Conservation (phyloP, 2,888 invertebrate species). For the Seira sanloemensis region DNA sequence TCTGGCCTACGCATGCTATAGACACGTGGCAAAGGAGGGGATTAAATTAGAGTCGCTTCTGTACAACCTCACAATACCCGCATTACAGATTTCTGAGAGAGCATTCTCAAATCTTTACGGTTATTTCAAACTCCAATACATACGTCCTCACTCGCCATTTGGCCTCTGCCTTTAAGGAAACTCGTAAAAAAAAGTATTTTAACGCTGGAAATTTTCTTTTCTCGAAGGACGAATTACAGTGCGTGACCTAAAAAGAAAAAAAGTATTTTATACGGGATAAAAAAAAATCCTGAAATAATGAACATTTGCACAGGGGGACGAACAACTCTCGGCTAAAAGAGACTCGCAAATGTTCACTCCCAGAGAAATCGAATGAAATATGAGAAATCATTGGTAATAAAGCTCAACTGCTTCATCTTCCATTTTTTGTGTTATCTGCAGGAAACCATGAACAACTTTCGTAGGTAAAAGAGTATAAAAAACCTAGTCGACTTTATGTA, state of each 20-base stretch:
- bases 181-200: background rate
- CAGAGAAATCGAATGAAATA: slow-evolving; percentile 51
- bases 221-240: slow-evolving; percentile 1
- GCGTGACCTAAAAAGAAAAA: background rate
- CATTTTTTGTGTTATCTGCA: background rate
- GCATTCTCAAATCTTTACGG: background rate
- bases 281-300: background rate
- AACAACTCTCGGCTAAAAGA: slow-evolving; percentile 26
- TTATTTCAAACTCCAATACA: background rate
- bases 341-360: slow-evolving; percentile 27
- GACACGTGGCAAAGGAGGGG: slow-evolving; percentile 47
- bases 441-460: background rate
- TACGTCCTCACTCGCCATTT: background rate
- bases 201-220: background rate
- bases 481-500: slow-evolving; percentile 14
- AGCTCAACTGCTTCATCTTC: slow-evolving; percentile 20
- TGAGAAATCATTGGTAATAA: slow-evolving; percentile 59
- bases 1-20: slow-evolving; percentile 44
- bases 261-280: background rate
- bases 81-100: too few relatives aligned
- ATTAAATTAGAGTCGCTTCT: background rate
- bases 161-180: background rate
- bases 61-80: too few relatives aligned
- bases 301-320: slow-evolving; percentile 11
- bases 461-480: slow-evolving; percentile 13